Base-by-base conservation (phyloP, 2,888 invertebrate species). In the Ochlodes sylvanus region DNA sequence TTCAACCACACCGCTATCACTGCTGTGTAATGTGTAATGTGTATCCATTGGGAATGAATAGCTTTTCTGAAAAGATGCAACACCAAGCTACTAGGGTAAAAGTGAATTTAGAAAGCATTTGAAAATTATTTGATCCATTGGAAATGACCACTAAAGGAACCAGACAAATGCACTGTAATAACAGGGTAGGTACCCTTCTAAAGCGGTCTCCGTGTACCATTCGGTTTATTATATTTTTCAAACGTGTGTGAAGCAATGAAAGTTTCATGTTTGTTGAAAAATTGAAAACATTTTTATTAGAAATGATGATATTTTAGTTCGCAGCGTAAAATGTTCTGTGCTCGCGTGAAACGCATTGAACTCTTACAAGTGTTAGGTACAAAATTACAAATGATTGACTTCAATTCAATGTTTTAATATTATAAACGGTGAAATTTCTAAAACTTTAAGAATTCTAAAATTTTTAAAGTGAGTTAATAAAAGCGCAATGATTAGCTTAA, bases 201-300 rank as follows among this genome's bases (percentile, higher is more conserved):
- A 4, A n/a, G n/a, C 14, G 5, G 2, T 54, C 27, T 19, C 19
- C 15, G 17, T 47, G 47, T 17, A 17, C 17, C 47, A 27, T 47
- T 47, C 17, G 44, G 2, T 50, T 34, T 58, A 38, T 21, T n/a
- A 19, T 52, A 52, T 62, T 62, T 21, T 52, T 52, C 38, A 34
- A n/a, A n/a, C n/a, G n/a, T n/a, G 3, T 62, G 38, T 62, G 34
- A 62, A 19, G 62, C 52, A 50, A 52, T 62, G 52, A 32, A 50
- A 55, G 54, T 54, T 63, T 52, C 54, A 54, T 52, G 21, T 32
- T 21, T 19, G 27, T 4, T 63, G 63, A 63, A 55, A 63, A 55
- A 63, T 63, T 63, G 63, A 17, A 54, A 55, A 42, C 63, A 55
- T 55, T 63, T 63, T 54, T 63, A 63, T 55, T 63, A 55, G 63